These are phyloP conservation scores for Thermophis baileyi DNA, from an alignment of 2,113 vertebrate species.

Conservation along the genomic window DNA sequence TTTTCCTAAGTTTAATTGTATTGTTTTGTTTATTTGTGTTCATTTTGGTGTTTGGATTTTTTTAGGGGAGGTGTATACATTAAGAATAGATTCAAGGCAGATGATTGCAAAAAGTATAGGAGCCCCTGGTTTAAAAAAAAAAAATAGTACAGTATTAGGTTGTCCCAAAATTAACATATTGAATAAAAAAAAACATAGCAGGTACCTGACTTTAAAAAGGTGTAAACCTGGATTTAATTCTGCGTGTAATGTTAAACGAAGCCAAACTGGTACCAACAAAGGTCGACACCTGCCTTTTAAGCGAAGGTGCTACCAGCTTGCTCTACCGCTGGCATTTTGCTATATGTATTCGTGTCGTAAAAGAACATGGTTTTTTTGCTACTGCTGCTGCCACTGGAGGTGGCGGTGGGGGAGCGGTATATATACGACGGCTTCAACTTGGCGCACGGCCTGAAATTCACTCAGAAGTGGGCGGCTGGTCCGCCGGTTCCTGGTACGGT, in stretches of 20 bases:
- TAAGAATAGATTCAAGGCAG: background rate
- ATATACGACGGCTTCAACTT: background rate
- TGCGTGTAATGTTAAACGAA: background rate
- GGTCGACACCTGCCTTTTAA: background rate
- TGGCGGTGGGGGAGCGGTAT: no score
- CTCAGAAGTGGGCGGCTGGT: constrained; percentile 18
- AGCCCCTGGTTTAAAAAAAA: background rate
- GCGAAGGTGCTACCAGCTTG: background rate
- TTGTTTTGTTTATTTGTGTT: background rate
- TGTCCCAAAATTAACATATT: background rate
- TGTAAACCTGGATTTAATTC: background rate
- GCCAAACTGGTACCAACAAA: background rate
- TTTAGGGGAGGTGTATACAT: background rate
- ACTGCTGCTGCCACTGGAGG: no score
- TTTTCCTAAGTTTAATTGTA: background rate
- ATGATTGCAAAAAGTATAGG: background rate
- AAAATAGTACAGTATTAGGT: background rate
- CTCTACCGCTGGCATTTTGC: background rate
- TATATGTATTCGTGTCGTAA: background rate
- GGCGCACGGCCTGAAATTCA: constrained; percentile 11
- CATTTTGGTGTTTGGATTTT: background rate
- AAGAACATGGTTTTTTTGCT: background rate
- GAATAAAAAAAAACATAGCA: background rate
- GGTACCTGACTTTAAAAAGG: background rate
- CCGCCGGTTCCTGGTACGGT: constrained; percentile 10